Evolutionary conservation across 2,797 vertebrate genomes (phyloP), one percentile per base, ranked within the genome.

Genomic region (Antrozous pallidus): DNA sequence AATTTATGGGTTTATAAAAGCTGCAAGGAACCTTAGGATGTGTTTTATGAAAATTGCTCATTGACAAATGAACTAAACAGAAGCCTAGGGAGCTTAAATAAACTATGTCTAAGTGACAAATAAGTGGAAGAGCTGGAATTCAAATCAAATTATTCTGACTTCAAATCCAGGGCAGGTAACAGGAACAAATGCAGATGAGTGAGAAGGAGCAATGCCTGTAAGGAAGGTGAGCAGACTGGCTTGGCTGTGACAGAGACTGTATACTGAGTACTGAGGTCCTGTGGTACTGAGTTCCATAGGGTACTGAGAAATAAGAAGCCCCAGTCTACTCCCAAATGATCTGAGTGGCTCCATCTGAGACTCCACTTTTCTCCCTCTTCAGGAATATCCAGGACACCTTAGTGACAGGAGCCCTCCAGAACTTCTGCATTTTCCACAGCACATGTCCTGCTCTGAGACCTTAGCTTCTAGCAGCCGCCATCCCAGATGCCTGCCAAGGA

Each of bases 21-120:
- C 56, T 94, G 82, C 49, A 78, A 88, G 71, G 74, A 70, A 65
- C 2, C 31, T 63, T 58, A 58, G 36, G 31, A n/a, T 47, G 2
- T 79, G 78, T 36, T 79, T 33, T 74, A 20, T 82, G 63, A 90
- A 97, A 97, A 87, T 9, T 94, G 33, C 69, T 75, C 33, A 9
- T 70, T 83, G 51, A 91, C 22, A 45, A 20, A 91, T 81, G 40
- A 81, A 71, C 82, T 83, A 91, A 95, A 91, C 56, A 56, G 78
- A 94, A 94, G 49, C 56, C 54, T 51, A 67, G 33, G 18, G 54
- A 77, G 63, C 31, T 93, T 93, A 90, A 93, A 69, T 79, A 91
- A 31, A 61, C 75, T 91, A 83, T n/a, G 73, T 24, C 42, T 75
- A 81, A 63, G 67, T 89, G 42, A 91, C 45, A 96, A n/a, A 73